Evolutionary conservation across 2,888 invertebrate genomes (phyloP).

Genomic region (Drosophila bunnanda): DNA sequence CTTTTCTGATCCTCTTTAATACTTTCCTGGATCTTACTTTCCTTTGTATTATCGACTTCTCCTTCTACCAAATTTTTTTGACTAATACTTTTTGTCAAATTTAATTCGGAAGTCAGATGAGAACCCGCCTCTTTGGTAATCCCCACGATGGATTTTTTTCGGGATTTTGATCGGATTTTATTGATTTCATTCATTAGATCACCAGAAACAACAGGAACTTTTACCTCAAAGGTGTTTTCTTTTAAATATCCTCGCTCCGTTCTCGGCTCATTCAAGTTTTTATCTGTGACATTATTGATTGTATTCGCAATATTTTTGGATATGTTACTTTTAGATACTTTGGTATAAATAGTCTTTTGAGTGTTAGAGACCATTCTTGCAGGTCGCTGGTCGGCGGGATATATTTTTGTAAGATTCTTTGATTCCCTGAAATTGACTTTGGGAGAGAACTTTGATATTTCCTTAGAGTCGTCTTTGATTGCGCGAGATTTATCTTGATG

Average conservation of each 20-base stretch:
- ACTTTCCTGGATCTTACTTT: not conserved
- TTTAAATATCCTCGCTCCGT: not conserved
- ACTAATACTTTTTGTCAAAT: not conserved
- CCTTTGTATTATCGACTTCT: not conserved
- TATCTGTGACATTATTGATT: not conserved
- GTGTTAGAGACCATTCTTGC: not conserved
- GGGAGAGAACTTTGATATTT: not conserved
- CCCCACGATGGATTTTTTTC: too few species aligned
- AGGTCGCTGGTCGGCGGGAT: not conserved
- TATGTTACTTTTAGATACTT: not conserved
- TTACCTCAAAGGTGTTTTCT: not conserved
- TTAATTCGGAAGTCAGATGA: too few species aligned
- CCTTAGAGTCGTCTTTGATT: not conserved
- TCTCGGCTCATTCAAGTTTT: not conserved
- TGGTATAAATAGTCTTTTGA: not conserved
- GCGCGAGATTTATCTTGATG: not conserved
- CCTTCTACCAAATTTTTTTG: not conserved
- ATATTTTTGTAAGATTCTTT: not conserved
- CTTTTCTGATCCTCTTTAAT: fast-evolving
- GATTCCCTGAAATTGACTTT: not conserved
- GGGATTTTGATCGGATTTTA: not conserved
- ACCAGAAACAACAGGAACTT: not conserved
- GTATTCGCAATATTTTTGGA: not conserved
- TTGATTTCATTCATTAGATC: not conserved
- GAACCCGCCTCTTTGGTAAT: too few species aligned